These are phyloP conservation scores for Charadrius vociferus DNA, from an alignment of 2,113 vertebrate species.

Conservation along the genomic window DNA sequence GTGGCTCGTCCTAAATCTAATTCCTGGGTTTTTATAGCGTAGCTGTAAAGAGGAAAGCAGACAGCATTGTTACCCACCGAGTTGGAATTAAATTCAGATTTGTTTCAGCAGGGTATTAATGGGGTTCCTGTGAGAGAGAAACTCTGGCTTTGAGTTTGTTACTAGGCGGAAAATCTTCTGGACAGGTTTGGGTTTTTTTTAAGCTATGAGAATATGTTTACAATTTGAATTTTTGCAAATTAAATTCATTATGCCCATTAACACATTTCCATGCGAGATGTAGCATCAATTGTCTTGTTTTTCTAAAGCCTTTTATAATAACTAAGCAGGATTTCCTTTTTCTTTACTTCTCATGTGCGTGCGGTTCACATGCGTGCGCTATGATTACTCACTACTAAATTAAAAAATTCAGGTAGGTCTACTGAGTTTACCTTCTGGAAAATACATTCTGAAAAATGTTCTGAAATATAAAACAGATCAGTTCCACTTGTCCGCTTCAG, in stretches of 20 bases:
- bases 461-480: neutral
- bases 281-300: neutral
- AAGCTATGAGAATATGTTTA: neutral
- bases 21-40: constrained; percentile 20
- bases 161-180: neutral
- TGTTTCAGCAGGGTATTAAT: constrained; percentile 71
- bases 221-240: neutral
- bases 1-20: constrained; percentile 43
- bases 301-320: neutral
- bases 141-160: neutral
- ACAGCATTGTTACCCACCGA: constrained; percentile 25
- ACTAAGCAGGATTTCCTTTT: neutral
- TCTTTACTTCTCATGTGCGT: fast-evolving
- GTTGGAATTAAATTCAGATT: constrained; percentile 73
- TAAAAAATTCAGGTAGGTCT: neutral
- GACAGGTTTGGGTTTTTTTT: neutral
- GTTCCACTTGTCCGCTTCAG: neutral
- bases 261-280: neutral
- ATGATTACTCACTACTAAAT: neutral
- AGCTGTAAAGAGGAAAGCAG: constrained; percentile 36
- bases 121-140: constrained; percentile 1
- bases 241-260: neutral
- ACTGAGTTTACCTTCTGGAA: neutral
- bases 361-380: fast-evolving
- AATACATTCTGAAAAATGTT: neutral